Evolutionary conservation across 2,797 vertebrate genomes (phyloP).

Genomic region (Adelosebastes latens): DNA sequence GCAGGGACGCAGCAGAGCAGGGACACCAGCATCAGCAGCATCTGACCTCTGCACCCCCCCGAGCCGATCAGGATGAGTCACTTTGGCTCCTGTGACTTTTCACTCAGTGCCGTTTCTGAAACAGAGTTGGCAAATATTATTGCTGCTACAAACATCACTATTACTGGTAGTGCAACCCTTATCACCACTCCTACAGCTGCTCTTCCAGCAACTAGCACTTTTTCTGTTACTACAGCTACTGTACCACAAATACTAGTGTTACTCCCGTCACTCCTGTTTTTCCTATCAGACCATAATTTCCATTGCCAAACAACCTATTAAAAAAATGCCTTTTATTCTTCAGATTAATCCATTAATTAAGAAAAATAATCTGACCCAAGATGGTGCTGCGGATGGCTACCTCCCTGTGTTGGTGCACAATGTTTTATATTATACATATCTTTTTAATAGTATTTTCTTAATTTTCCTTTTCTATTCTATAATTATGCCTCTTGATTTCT

Average conservation of each 20-base stretch:
- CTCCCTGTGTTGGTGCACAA: background rate
- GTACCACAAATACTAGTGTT: background rate
- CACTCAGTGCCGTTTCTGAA: constrained; percentile 3
- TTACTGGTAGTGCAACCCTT: background rate
- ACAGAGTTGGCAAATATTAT: constrained; percentile 7
- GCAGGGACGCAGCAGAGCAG: constrained; percentile 42
- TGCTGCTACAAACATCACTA: background rate
- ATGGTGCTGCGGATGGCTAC: background rate
- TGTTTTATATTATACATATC: background rate
- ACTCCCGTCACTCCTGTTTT: background rate
- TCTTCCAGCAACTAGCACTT: background rate
- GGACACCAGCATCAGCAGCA: constrained; percentile 40
- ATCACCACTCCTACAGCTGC: background rate
- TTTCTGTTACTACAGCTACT: background rate
- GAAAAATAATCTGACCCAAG: background rate
- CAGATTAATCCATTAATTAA: background rate
- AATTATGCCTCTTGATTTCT: background rate
- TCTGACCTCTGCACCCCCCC: background rate
- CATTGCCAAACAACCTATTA: background rate
- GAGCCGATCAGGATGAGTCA: constrained; percentile 9
- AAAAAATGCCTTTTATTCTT: background rate
- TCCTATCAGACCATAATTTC: background rate
- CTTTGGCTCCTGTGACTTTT: background rate
- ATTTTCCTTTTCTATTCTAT: background rate
- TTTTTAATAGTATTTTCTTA: background rate